Evolutionary conservation across 2,888 invertebrate genomes (phyloP), one percentile per base, ranked within the genome.

Genomic region (Caenorhabditis doughertyi): DNA sequence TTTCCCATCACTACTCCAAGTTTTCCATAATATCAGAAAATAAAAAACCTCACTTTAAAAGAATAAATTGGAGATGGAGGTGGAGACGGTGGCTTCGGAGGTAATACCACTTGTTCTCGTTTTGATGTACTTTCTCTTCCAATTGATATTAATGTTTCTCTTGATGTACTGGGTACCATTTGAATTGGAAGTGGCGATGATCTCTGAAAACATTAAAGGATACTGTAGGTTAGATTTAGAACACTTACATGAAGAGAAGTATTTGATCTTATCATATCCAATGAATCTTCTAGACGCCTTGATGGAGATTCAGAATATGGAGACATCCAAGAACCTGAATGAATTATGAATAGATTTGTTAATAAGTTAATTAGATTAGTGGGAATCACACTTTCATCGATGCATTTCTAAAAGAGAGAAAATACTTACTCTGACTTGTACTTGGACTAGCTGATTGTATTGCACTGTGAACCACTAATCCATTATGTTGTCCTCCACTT

Each of bases 401-500:
- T 32, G 5, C 32, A 7, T 9, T 32, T 32, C 32, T 32, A 32
- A 32, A 7, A 4, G 32, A 32, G 9, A 4, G 9, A 32, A 7
- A 56, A 56, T 60, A 67, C 76, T 60, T 68, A 77, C 79, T 56
- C 32, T 65, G 49, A 67, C 72, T 76, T 0, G 71, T 72, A 23
- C 73, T 68, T 2, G 77, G 77, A n/a, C 64, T 27, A 0, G 53
- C 72, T 27, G 80, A 80, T 44, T 85, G 86, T 0, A 86, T 79
- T 9, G 84, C 86, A 64, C 80, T 81, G 44, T 86, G 84, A 13
- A 86, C 85, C 23, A 86, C 84, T 4, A 84, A 51, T n/a, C 86
- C 86, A 71, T 82, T 83, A 51, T 86, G 86, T n/a, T 77, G 73
- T 32, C 82, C 80, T n/a, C 85, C 84, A 35, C 84, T 84, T 21